These are phyloP conservation scores for Subacronicta megacephala DNA, from an alignment of 2,888 invertebrate genomes.

Conservation along the genomic window DNA sequence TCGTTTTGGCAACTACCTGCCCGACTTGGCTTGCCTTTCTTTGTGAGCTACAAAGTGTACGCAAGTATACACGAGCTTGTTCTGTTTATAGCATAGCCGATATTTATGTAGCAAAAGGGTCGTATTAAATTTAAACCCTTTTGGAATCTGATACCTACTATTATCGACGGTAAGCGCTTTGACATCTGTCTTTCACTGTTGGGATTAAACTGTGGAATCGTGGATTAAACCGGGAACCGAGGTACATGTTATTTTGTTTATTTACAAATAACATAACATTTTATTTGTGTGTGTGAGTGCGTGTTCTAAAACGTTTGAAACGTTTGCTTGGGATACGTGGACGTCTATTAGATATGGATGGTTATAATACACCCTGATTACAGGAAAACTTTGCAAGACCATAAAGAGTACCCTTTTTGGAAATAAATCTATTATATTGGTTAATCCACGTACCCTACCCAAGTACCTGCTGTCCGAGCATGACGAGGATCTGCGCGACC, in stretches of 20 bases:
- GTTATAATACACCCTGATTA: too few relatives aligned
- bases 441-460: slow-evolving; percentile 21
- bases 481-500: slow-evolving; percentile 80
- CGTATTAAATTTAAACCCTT: slow-evolving; percentile 27
- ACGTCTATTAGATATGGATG: too few relatives aligned
- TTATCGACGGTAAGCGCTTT: slow-evolving; percentile 13
- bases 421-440: background rate
- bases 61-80: background rate
- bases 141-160: slow-evolving; percentile 22
- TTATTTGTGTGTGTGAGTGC: too few relatives aligned
- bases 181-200: slow-evolving; percentile 35
- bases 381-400: too few relatives aligned
- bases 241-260: slow-evolving; percentile 5
- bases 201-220: slow-evolving; percentile 12
- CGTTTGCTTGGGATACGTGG: too few relatives aligned
- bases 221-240: slow-evolving; percentile 12
- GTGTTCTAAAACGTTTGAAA: too few relatives aligned
- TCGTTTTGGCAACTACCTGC: too few relatives aligned
- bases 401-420: too few relatives aligned
- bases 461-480: slow-evolving; percentile 81
- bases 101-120: slow-evolving; percentile 7
- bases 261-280: background rate
- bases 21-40: too few relatives aligned
- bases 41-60: background rate
- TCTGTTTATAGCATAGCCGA: background rate